Conservation (phyloP, 2,888 invertebrate genomes). For the Athalia cordata region DNA sequence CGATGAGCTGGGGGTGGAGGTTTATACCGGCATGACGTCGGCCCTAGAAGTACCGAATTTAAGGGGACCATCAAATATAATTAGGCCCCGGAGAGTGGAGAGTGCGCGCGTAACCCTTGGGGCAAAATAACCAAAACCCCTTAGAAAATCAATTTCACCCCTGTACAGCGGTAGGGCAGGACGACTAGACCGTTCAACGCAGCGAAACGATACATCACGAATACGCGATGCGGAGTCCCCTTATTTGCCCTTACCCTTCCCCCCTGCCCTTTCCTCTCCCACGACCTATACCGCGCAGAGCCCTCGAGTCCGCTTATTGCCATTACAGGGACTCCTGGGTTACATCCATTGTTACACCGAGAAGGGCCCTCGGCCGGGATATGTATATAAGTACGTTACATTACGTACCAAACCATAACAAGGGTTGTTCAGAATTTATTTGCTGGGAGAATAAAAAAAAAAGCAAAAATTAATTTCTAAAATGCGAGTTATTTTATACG, state of each 20-base stretch:
- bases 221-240: constrained; percentile 12
- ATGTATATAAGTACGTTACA: constrained; percentile 61
- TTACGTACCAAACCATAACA: constrained; percentile 61
- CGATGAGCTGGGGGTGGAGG: background rate
- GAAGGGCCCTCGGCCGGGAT: constrained; percentile 57
- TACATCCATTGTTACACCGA: constrained; percentile 65
- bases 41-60: constrained; percentile 32
- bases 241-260: background rate
- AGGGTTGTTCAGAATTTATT: constrained; percentile 65
- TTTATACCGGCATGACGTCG: constrained; percentile 13
- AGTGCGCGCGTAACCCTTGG: constrained; percentile 19
- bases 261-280: constrained; percentile 14
- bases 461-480: constrained; percentile 63
- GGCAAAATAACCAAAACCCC: constrained; percentile 34
- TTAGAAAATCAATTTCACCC: constrained; percentile 41
- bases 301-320: constrained; percentile 54
- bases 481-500: no score
- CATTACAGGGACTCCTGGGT: constrained; percentile 55
- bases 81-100: constrained; percentile 38
- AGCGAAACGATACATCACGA: constrained; percentile 43
- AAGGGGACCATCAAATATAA: constrained; percentile 42
- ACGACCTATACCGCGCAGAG: background rate
- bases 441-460: constrained; percentile 54
- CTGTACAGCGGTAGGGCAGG: constrained; percentile 15
- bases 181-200: constrained; percentile 36